phyloP scores from a whole-genome alignment of 2,888 invertebrate genomes.

The Caenorhabditis sp. region DNA sequence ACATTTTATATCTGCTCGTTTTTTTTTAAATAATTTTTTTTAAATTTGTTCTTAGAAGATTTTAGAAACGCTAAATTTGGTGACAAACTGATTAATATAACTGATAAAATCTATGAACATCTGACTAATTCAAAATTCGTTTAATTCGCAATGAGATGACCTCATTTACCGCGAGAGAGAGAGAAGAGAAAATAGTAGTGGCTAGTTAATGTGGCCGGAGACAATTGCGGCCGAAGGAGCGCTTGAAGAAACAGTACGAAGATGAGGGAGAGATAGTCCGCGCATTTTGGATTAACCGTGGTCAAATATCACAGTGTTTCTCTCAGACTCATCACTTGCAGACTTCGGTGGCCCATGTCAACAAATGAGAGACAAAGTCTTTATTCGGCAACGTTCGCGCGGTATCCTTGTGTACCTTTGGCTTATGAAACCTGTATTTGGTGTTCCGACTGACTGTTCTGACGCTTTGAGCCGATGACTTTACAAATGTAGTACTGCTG shows the following conservation, averaged over 20 bases:
- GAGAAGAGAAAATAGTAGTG: conserved; percentile 46
- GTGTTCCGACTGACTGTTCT: conserved; percentile 21
- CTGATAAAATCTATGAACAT: conserved; percentile 13
- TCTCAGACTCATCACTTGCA: conserved; percentile 58
- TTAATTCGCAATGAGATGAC: conserved; percentile 50
- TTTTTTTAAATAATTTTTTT: too few species aligned
- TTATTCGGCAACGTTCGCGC: conserved; percentile 50
- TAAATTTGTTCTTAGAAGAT: too few species aligned
- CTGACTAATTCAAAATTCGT: conserved; percentile 58
- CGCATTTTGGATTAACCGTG: conserved; percentile 63
- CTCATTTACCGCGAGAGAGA: conserved; percentile 48
- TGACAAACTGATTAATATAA: background rate
- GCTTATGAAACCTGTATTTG: conserved; percentile 47
- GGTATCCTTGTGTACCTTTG: conserved; percentile 49
- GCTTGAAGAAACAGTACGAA: conserved; percentile 52
- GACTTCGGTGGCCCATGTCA: conserved; percentile 49
- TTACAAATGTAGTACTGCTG: conserved; percentile 12
- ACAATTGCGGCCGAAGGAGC: conserved; percentile 59
- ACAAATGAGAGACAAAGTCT: conserved; percentile 49
- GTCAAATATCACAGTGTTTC: conserved; percentile 61
- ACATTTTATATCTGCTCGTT: too few species aligned
- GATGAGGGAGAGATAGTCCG: conserved; percentile 62
- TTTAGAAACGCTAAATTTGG: too few species aligned
- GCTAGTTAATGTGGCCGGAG: conserved; percentile 55
- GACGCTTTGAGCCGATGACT: conserved; percentile 22